A percentile compares a stretch with the other conserved stretches of the same genome.
Conservation (phyloP, 2,888 invertebrate genomes). For the Drosophila lacicola region DNA sequence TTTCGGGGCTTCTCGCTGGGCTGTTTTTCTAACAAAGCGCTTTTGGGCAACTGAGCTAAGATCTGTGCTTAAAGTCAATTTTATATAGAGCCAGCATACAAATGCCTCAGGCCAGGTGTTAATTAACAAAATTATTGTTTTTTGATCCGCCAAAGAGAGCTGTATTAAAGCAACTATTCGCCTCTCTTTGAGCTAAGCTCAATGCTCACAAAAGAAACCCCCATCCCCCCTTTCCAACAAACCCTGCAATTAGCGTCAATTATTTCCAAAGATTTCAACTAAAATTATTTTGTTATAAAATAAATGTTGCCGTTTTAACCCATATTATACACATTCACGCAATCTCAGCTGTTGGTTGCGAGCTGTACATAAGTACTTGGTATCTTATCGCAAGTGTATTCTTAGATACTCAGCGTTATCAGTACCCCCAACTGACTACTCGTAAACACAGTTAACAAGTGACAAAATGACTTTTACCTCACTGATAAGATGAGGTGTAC, state of each 20-base stretch:
- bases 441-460: conserved; percentile 1
- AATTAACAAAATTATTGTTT: conserved; percentile 39
- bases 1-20: conserved; percentile 5
- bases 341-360: neutral
- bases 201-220: no score
- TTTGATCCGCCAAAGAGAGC: neutral
- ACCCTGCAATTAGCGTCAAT: neutral
- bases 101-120: conserved; percentile 31
- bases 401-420: neutral
- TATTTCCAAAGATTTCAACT: neutral
- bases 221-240: no score
- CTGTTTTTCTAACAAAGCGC: conserved; percentile 20
- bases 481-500: conserved; percentile 32
- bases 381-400: conserved; percentile 26
- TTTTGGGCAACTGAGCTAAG: conserved; percentile 32
- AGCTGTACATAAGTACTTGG: neutral
- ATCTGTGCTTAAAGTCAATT: neutral
- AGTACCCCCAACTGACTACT: neutral
- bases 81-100: neutral
- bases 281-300: neutral
- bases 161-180: neutral
- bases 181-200: neutral
- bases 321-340: no score
- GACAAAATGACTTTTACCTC: conserved; percentile 11
- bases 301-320: neutral